phyloP scores from a whole-genome alignment of 2,797 vertebrate genomes.

The Notamacropus eugenii region DNA sequence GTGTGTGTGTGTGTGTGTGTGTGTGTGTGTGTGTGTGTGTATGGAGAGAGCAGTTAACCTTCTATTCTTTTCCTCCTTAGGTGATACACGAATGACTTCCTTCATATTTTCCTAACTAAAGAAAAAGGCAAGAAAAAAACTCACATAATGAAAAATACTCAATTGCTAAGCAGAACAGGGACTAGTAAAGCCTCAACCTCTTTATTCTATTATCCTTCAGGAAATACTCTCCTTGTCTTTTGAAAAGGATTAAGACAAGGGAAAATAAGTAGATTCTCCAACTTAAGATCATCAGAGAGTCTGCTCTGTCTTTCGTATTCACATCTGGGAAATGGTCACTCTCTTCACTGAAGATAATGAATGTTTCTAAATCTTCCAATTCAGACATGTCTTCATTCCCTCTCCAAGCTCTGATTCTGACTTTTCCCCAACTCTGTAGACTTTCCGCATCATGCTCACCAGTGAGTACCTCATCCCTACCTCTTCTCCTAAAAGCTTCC shows the following conservation, averaged over 20 bases:
- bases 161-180: constrained; percentile 55
- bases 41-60: constrained; percentile 51
- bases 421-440: background rate
- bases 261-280: background rate
- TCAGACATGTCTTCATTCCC: background rate
- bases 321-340: background rate
- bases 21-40: background rate
- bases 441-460: background rate
- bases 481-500: background rate
- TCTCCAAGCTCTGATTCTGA: background rate
- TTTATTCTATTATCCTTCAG: constrained; percentile 60
- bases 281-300: constrained; percentile 65
- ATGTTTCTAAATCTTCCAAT: background rate
- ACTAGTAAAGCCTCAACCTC: constrained; percentile 42
- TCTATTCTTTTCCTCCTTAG: constrained; percentile 43
- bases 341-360: background rate
- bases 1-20: background rate
- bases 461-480: background rate
- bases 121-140: constrained; percentile 44
- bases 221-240: constrained; percentile 74
- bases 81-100: constrained; percentile 15
- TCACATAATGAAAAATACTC: constrained; percentile 70
- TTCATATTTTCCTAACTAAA: constrained; percentile 40
- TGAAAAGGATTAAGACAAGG: constrained; percentile 65
- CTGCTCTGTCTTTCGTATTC: constrained; percentile 64